Conservation (phyloP, 2,797 vertebrate genomes). For the Gouania willdenowi region DNA sequence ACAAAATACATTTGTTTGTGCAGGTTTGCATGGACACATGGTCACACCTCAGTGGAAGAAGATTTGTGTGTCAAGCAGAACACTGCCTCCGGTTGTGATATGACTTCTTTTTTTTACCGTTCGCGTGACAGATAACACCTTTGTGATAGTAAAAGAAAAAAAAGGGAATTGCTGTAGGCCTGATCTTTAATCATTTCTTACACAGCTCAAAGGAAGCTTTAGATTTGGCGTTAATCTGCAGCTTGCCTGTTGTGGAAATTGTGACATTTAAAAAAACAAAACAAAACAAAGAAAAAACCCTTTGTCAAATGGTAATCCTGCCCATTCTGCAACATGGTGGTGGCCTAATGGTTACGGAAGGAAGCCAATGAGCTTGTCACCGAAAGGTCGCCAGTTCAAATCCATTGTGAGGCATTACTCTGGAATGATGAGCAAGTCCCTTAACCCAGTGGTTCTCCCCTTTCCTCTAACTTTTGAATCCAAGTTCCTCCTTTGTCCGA, state of each 20-base stretch:
- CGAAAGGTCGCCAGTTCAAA: too few species aligned
- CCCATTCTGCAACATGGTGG: too few species aligned
- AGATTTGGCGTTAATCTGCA: conserved; percentile 20
- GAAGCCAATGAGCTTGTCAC: too few species aligned
- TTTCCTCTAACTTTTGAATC: too few species aligned
- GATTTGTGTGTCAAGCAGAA: conserved; percentile 19
- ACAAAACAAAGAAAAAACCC: neutral
- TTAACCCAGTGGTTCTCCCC: too few species aligned
- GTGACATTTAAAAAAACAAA: too few species aligned
- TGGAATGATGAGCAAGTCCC: too few species aligned
- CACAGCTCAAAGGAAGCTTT: conserved; percentile 20
- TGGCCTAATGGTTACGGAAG: too few species aligned
- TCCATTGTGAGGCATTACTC: too few species aligned
- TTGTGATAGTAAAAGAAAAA: conserved; percentile 8
- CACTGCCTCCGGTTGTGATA: conserved; percentile 24
- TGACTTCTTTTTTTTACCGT: conserved; percentile 12
- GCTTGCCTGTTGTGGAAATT: conserved; percentile 14
- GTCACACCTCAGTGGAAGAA: conserved; percentile 16
- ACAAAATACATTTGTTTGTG: too few species aligned
- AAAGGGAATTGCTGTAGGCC: neutral
- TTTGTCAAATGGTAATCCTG: conserved; percentile 9
- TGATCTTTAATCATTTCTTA: conserved; percentile 20
- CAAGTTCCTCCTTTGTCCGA: too few species aligned
- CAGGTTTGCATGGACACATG: conserved; percentile 3
- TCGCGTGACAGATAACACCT: conserved; percentile 20